Evolutionary conservation across 2,113 vertebrate genomes (phyloP).

Genomic region (Thalassarche chlororhynchos): DNA sequence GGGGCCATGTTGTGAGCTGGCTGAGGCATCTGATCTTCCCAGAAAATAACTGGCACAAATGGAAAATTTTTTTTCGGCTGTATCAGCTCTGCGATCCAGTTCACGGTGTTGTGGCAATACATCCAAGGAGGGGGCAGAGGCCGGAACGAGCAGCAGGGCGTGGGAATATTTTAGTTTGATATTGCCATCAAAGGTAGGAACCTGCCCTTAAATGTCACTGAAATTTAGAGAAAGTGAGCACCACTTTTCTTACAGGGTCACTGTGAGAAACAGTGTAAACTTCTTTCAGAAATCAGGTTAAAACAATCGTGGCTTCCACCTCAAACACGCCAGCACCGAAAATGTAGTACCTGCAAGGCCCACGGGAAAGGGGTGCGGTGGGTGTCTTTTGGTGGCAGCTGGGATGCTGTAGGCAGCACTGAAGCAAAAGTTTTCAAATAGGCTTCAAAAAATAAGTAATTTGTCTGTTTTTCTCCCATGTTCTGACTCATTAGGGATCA

Average conservation of each 20-base stretch:
- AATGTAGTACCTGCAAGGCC: not conserved
- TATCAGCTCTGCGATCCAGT: not conserved
- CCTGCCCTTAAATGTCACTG: not conserved
- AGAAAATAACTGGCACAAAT: not conserved
- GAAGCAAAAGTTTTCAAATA: not conserved
- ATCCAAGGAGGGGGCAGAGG: not conserved
- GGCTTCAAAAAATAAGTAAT: not conserved
- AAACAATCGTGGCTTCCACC: not conserved
- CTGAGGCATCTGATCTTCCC: not conserved
- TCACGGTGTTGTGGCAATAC: constrained; percentile 27
- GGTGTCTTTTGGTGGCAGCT: not conserved
- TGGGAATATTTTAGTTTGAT: not conserved
- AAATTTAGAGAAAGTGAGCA: not conserved
- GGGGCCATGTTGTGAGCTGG: not conserved
- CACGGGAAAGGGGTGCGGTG: not conserved
- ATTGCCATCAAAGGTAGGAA: not conserved
- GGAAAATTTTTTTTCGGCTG: not conserved
- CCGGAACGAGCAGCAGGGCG: not conserved
- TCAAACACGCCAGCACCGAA: not conserved
- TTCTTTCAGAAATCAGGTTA: not conserved
- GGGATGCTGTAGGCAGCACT: not conserved
- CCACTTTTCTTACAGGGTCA: not conserved
- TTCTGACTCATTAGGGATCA: constrained; percentile 1
- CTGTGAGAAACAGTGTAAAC: not conserved
- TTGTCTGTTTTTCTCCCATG: not conserved